Evolutionary conservation across 2,888 invertebrate genomes (phyloP).

Genomic region (Camptogramma bilineatum): DNA sequence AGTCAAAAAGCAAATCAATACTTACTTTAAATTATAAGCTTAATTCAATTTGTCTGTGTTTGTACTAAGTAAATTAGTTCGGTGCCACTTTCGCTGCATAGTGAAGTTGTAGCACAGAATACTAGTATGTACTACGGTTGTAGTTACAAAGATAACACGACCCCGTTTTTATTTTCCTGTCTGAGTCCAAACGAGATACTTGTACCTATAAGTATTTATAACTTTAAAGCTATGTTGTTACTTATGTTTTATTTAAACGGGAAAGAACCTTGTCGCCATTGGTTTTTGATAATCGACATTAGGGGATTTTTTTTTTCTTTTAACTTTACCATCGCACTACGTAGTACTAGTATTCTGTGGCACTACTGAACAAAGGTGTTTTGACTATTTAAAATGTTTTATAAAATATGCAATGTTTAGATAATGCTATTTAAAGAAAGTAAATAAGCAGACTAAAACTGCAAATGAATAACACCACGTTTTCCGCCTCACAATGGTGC

Average conservation of each 20-base stretch:
- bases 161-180: constrained; percentile 45
- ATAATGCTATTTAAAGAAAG: not conserved
- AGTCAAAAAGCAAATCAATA: not conserved
- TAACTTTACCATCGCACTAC: not conserved
- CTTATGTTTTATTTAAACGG: not conserved
- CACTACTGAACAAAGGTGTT: not conserved
- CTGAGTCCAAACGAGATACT: constrained; percentile 22
- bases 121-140: too few relatives aligned
- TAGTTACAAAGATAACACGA: constrained; percentile 41
- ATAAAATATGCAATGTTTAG: not conserved
- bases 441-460: not conserved
- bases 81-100: constrained; percentile 35
- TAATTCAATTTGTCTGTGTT: not conserved
- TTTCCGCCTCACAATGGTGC: constrained; percentile 2
- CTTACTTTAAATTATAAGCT: not conserved
- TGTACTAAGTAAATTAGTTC: constrained; percentile 19
- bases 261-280: not conserved
- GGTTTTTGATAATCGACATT: not conserved
- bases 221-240: not conserved
- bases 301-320: not conserved
- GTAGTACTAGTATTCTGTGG: too few relatives aligned
- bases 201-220: not conserved
- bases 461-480: constrained; percentile 8
- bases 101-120: too few relatives aligned
- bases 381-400: too few relatives aligned